These are phyloP conservation scores for Heliconius melpomene DNA, from an alignment of 1,140 invertebrate species.

Conservation along the genomic window DNA sequence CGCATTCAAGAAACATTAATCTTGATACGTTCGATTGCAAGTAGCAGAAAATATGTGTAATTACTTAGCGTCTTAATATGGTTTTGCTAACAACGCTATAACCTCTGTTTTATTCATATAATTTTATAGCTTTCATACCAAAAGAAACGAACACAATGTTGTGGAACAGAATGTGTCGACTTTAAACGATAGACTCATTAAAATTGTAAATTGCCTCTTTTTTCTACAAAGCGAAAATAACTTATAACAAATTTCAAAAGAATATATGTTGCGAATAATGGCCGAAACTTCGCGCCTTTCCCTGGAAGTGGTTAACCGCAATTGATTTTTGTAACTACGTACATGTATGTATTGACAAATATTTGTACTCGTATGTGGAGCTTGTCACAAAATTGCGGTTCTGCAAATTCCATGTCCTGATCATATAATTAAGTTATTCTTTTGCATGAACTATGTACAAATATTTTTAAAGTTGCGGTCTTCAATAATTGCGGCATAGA, in stretches of 20 bases:
- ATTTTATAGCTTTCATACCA: conserved; percentile 1
- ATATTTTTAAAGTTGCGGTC: conserved; percentile 24
- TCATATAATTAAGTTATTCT: neutral
- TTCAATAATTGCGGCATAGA: neutral
- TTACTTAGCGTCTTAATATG: conserved; percentile 42
- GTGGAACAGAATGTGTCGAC: neutral
- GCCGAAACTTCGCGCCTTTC: conserved; percentile 54
- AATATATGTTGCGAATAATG: conserved; percentile 16
- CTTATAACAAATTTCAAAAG: neutral
- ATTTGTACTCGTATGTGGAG: conserved; percentile 29
- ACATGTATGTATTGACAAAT: conserved; percentile 41
- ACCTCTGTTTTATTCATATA: conserved; percentile 29
- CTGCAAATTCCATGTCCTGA: conserved; percentile 19
- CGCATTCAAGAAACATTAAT: conserved; percentile 39
- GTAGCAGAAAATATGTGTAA: conserved; percentile 43
- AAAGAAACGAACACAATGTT: neutral
- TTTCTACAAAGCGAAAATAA: neutral
- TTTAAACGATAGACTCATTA: neutral
- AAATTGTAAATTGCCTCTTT: neutral
- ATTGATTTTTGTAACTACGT: conserved; percentile 49
- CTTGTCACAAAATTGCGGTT: conserved; percentile 58
- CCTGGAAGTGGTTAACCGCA: conserved; percentile 62
- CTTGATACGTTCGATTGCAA: conserved; percentile 38
- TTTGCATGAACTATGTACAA: conserved; percentile 16
- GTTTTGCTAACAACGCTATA: conserved; percentile 32